Evolutionary conservation across 2,888 invertebrate genomes (phyloP).

Genomic region (Tanytarsus gracilentus): DNA sequence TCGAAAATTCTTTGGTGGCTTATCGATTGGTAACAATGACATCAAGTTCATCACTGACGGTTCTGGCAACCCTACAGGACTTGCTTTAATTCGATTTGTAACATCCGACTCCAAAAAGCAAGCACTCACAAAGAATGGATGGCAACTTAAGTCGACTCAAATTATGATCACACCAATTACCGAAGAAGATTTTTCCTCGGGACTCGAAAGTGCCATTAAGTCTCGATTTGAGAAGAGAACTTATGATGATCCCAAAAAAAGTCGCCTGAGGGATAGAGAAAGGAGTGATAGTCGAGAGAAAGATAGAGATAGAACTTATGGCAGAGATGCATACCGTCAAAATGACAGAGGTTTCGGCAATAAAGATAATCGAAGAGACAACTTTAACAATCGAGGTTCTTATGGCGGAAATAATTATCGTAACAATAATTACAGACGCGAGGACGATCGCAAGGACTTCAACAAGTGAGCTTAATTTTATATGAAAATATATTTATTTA

Average conservation of each 20-base stretch:
- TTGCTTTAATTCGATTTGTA: conserved; percentile 69
- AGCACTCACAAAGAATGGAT: conserved; percentile 58
- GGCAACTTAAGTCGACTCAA: conserved; percentile 54
- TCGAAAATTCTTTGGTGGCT: conserved; percentile 68
- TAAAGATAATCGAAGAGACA: too few relatives aligned
- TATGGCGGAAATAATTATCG: neutral
- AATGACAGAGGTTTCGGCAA: neutral
- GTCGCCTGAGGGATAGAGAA: neutral
- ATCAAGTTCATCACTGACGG: conserved; percentile 78
- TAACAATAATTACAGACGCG: neutral
- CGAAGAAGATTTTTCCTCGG: conserved; percentile 64
- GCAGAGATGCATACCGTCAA: neutral
- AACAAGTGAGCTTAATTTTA: neutral
- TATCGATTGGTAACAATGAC: conserved; percentile 68
- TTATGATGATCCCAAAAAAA: conserved; percentile 26
- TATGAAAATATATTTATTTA: conserved; percentile 26
- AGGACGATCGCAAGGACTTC: neutral
- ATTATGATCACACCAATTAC: conserved; percentile 60
- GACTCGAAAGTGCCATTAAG: conserved; percentile 58
- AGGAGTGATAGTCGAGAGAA: conserved; percentile 7
- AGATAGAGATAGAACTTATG: neutral
- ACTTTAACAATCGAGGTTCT: neutral
- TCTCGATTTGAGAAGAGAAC: conserved; percentile 31
- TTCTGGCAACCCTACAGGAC: conserved; percentile 68
- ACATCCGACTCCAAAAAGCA: conserved; percentile 59